Percentiles rank a stretch among this genome's conserved stretches.
These are phyloP conservation scores for Grus americana DNA, from an alignment of 2,113 vertebrate species.

Conservation along the genomic window DNA sequence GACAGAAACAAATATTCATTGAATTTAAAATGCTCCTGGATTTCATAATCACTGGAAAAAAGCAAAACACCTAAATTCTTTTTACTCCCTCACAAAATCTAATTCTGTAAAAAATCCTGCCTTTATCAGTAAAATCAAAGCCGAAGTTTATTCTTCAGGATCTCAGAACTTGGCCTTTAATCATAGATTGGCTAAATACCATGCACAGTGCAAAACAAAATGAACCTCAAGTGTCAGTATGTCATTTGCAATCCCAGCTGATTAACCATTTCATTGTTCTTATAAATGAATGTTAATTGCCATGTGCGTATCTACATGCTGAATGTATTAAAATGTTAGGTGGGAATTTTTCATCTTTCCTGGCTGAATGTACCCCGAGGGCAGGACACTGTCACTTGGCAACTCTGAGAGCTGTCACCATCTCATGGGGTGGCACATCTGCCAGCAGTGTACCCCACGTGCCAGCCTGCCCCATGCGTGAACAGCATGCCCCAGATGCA, in stretches of 20 bases:
- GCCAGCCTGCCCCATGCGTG: rapidly evolving
- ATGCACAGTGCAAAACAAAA: neutral
- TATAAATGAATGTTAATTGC: conserved; percentile 19
- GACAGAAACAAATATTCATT: neutral
- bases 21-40: neutral
- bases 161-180: conserved; percentile 12
- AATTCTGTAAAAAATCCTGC: neutral
- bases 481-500: rapidly evolving
- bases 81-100: neutral
- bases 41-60: neutral
- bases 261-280: conserved; percentile 25
- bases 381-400: neutral
- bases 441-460: neutral
- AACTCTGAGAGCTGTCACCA: rapidly evolving
- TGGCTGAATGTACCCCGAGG: neutral
- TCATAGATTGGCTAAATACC: neutral
- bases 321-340: neutral
- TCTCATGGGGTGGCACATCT: neutral
- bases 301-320: neutral
- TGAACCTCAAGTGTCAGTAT: neutral
- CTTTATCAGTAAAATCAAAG: neutral
- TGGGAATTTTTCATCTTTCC: neutral
- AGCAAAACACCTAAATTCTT: neutral
- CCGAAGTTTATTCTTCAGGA: neutral
- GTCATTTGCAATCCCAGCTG: neutral